Conservation (phyloP, 2,797 vertebrate genomes). For the Arremon aurantiirostris region DNA sequence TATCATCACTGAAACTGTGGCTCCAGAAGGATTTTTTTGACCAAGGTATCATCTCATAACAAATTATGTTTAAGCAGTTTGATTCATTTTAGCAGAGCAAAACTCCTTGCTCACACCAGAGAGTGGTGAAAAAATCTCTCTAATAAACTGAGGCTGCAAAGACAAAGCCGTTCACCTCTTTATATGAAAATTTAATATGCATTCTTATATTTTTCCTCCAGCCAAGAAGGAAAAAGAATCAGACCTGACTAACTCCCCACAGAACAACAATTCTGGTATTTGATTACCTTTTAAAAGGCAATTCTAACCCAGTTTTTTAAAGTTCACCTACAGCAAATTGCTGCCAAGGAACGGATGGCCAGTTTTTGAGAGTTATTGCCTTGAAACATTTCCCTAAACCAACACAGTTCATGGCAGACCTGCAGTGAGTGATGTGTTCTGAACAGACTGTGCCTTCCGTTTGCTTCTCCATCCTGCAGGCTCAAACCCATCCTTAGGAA, state of each 20-base stretch:
- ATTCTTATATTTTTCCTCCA: not conserved
- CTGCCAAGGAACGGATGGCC: not conserved
- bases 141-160: not conserved
- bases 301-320: not conserved
- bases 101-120: not conserved
- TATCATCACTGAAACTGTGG: not conserved
- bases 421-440: not conserved
- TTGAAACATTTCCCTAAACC: slow-evolving; percentile 22
- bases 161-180: not conserved
- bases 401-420: not conserved
- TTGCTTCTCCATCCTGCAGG: not conserved
- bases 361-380: not conserved
- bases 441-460: not conserved
- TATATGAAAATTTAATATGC: not conserved
- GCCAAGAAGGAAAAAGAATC: not conserved
- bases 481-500: not conserved
- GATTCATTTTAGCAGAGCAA: not conserved
- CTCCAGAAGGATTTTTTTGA: not conserved
- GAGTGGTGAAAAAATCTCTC: not conserved
- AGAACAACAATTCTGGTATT: not conserved
- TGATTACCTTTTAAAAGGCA: not conserved
- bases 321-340: not conserved
- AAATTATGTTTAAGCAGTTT: not conserved
- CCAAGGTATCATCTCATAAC: not conserved
- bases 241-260: not conserved